Conservation (phyloP, 2,113 vertebrate species). For the Burhinus bistriatus region DNA sequence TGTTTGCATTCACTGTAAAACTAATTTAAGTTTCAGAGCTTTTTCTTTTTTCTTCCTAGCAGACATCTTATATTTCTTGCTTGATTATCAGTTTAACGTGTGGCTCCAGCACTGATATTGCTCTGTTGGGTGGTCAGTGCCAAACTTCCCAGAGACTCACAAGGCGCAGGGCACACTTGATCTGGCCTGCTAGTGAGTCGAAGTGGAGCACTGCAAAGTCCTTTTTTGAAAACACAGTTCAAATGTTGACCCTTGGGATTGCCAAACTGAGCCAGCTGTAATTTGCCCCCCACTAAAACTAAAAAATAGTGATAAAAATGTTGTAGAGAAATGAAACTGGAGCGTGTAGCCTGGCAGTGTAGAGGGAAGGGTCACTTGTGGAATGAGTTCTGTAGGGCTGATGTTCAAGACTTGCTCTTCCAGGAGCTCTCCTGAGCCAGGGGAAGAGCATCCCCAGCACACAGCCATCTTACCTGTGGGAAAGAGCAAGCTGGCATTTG, state of each 20-base stretch:
- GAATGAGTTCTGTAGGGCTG: background rate
- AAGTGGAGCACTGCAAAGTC: background rate
- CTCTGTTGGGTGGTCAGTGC: background rate
- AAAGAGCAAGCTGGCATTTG: background rate
- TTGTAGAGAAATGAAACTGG: background rate
- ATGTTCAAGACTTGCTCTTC: background rate
- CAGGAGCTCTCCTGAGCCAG: background rate
- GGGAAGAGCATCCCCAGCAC: background rate
- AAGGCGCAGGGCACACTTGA: background rate
- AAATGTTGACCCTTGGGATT: background rate
- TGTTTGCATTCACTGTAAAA: background rate
- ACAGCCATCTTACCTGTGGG: background rate
- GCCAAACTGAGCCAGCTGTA: background rate
- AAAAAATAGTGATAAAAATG: background rate
- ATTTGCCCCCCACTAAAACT: background rate
- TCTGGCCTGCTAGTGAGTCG: background rate
- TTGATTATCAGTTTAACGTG: background rate
- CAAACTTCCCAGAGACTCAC: background rate
- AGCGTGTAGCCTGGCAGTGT: background rate
- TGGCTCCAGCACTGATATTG: background rate
- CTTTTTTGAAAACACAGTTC: background rate
- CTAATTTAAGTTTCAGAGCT: background rate
- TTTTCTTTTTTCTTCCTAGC: background rate
- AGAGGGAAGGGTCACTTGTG: background rate
- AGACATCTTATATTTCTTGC: background rate